Conservation (phyloP, 1,140 invertebrate species). For the Oreohelix idahoensis region DNA sequence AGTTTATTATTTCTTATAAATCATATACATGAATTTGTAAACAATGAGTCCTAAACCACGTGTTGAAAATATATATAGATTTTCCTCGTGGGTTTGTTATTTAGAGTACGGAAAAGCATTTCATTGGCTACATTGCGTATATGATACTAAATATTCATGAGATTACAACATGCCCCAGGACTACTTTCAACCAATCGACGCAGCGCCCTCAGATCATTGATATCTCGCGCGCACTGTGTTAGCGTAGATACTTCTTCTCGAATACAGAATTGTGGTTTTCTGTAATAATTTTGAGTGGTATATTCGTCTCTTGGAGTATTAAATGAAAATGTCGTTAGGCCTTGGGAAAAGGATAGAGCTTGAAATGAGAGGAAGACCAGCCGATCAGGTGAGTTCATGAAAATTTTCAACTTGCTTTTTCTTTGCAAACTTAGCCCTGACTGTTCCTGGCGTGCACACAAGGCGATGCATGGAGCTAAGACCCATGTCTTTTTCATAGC, state of each 20-base stretch:
- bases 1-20: too few species aligned
- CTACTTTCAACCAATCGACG: constrained; percentile 30
- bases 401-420: not conserved
- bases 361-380: constrained; percentile 37
- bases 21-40: too few species aligned
- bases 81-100: constrained; percentile 31
- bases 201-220: constrained; percentile 36
- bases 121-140: constrained; percentile 10
- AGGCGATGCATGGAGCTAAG: not conserved
- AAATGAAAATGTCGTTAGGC: constrained; percentile 37
- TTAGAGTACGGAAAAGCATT: not conserved
- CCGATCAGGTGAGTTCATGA: constrained; percentile 33
- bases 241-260: constrained; percentile 39
- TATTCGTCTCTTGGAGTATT: constrained; percentile 1
- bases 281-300: not conserved
- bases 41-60: not conserved
- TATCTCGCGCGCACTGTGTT: constrained; percentile 45
- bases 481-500: not conserved
- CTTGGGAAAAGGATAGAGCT: constrained; percentile 38
- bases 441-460: constrained; percentile 18
- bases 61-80: constrained; percentile 28
- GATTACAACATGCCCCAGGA: constrained; percentile 40
- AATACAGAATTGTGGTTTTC: constrained; percentile 17
- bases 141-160: constrained; percentile 36
- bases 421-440: constrained; percentile 10